Evolutionary conservation across 2,888 invertebrate genomes (phyloP).

Genomic region (Pristionchus arcanus): DNA sequence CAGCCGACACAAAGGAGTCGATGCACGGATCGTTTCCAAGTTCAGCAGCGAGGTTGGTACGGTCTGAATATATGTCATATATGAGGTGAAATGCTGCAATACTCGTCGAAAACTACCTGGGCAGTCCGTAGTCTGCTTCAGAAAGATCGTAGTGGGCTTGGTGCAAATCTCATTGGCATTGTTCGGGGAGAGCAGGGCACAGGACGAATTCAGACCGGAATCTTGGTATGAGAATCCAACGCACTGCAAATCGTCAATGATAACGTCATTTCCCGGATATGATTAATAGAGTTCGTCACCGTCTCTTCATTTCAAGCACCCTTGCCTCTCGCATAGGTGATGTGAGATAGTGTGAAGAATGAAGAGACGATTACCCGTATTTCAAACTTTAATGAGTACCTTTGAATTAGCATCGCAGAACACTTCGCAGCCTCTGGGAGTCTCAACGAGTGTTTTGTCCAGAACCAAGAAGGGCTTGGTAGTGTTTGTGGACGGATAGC

Average conservation of each 20-base stretch:
- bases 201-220: neutral
- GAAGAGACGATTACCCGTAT: no score
- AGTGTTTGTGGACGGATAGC: no score
- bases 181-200: neutral
- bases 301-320: no score
- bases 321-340: no score
- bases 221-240: neutral
- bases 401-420: neutral
- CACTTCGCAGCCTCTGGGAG: neutral
- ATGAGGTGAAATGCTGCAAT: neutral
- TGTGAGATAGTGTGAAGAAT: no score
- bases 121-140: neutral
- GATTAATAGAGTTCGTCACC: no score
- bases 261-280: no score
- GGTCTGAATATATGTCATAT: neutral
- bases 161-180: neutral
- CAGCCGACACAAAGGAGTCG: neutral
- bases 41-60: neutral
- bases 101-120: no score
- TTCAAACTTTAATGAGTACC: neutral
- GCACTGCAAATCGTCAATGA: no score
- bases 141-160: neutral
- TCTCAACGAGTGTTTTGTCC: no score
- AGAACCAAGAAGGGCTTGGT: no score
- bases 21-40: neutral